phyloP scores from a whole-genome alignment of 2,888 invertebrate genomes.

The Archips xylosteana region DNA sequence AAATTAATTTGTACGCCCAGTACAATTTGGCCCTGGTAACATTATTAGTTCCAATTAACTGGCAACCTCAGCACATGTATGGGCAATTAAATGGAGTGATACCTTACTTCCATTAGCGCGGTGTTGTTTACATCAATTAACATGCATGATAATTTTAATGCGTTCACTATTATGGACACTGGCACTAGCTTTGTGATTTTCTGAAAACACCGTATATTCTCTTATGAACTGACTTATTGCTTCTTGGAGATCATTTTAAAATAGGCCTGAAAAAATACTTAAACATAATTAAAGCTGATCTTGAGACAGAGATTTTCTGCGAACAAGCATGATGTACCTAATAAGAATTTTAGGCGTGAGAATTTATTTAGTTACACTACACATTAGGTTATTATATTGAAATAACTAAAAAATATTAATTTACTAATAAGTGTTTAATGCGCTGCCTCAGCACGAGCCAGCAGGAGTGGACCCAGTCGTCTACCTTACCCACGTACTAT shows the following conservation, averaged over 20 bases:
- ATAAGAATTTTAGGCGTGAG: too few relatives aligned
- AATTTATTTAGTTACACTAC: too few relatives aligned
- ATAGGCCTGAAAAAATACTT: too few relatives aligned
- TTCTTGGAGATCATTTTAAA: background rate
- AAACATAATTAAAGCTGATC: too few relatives aligned
- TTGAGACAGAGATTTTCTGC: too few relatives aligned
- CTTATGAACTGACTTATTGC: background rate
- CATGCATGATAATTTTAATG: conserved; percentile 77
- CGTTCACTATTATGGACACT: conserved; percentile 37
- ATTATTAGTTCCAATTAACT: conserved; percentile 83
- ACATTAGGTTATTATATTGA: too few relatives aligned
- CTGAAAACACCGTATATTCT: background rate
- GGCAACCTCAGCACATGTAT: conserved; percentile 82
- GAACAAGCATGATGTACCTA: too few relatives aligned
- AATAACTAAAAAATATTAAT: too few relatives aligned
- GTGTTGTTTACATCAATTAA: conserved; percentile 83
- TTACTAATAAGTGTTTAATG: too few relatives aligned
- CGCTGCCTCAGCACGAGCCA: too few relatives aligned
- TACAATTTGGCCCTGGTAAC: conserved; percentile 66
- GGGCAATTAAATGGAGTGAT: conserved; percentile 84
- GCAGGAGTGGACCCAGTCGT: too few relatives aligned
- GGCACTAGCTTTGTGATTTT: background rate
- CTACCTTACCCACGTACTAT: too few relatives aligned
- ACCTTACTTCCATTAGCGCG: conserved; percentile 82
- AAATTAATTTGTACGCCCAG: conserved; percentile 54